Evolutionary conservation across 2,888 invertebrate species (phyloP).

Genomic region (Heliconius erato): DNA sequence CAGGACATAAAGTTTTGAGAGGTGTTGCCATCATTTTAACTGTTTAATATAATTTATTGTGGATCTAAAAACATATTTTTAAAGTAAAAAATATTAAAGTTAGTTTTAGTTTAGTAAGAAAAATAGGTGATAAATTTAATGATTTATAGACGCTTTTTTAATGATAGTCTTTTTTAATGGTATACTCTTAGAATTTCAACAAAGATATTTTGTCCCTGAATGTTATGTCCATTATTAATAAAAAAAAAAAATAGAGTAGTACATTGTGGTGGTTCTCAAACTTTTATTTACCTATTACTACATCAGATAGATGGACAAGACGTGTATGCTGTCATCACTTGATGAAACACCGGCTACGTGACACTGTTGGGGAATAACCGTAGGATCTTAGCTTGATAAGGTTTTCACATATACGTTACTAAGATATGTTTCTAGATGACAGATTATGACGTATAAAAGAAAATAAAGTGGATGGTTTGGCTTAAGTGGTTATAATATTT

Average conservation of each 20-base stretch:
- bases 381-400: conserved; percentile 1
- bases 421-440: background rate
- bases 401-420: background rate
- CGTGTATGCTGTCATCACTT: conserved; percentile 40
- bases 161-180: no score
- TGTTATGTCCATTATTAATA: background rate
- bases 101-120: no score
- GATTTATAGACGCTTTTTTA: no score
- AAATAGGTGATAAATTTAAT: no score
- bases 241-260: background rate
- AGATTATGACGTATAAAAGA: background rate
- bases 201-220: background rate
- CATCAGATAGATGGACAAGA: conserved; percentile 39
- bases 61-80: no score
- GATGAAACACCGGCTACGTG: conserved; percentile 36
- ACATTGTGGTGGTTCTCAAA: background rate
- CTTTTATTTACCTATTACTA: background rate
- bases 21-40: no score
- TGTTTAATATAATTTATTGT: no score
- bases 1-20: no score
- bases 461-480: no score
- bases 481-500: no score
- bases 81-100: no score
- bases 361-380: conserved; percentile 1
- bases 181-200: background rate